Conservation (phyloP, 2,797 vertebrate genomes). For the Carduelis carduelis region DNA sequence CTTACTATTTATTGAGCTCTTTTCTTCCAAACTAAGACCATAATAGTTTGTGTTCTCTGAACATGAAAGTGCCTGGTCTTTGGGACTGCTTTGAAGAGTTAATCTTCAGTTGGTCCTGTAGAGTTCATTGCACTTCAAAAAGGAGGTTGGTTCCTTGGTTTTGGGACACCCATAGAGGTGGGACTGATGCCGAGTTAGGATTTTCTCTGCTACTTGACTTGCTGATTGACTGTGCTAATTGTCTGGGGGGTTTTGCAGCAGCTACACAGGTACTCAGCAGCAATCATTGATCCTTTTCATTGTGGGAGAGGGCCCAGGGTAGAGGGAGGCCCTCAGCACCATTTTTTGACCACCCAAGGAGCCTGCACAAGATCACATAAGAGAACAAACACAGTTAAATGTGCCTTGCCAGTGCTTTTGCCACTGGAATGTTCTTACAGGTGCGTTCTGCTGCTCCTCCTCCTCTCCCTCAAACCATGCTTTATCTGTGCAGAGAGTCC, state of each 20-base stretch:
- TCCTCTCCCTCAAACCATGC: neutral
- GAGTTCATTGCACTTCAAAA: neutral
- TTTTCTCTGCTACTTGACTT: neutral
- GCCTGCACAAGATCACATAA: neutral
- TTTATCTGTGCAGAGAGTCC: neutral
- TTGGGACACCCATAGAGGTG: fast-evolving
- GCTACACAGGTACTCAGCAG: neutral
- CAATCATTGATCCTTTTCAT: neutral
- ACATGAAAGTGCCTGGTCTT: neutral
- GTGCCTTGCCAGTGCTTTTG: neutral
- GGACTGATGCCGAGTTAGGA: neutral
- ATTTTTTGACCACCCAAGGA: neutral
- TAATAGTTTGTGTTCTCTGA: neutral
- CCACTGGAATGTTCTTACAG: neutral
- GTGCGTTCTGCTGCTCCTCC: neutral
- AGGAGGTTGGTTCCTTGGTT: neutral
- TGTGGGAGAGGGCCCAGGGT: neutral
- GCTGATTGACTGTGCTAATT: neutral
- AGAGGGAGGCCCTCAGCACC: neutral
- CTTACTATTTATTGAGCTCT: neutral
- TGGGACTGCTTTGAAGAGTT: neutral
- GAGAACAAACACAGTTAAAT: neutral
- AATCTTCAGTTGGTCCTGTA: neutral
- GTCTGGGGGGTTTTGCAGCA: neutral
- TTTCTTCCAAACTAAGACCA: neutral